Percentiles rank a stretch among this genome's conserved stretches.
Evolutionary conservation across 2,113 vertebrate species (phyloP).

Genomic region (Myotis brandtii): DNA sequence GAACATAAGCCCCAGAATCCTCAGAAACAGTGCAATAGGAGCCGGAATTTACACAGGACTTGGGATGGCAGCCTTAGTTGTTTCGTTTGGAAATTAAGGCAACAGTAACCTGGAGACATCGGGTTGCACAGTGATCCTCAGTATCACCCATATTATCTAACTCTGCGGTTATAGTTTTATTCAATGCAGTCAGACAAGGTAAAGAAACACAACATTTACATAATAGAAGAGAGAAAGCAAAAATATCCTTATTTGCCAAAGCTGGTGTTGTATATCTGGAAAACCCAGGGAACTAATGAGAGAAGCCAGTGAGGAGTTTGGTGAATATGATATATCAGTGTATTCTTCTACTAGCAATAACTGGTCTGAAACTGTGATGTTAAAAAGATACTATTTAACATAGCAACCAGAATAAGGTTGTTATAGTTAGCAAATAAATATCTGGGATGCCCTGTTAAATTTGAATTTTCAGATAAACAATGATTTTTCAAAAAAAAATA

Average conservation of each 20-base stretch:
- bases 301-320: neutral
- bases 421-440: constrained; percentile 29
- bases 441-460: neutral
- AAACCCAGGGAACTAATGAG: neutral
- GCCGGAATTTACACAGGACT: neutral
- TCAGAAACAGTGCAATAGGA: neutral
- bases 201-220: neutral
- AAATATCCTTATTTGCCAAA: neutral
- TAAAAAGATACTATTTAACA: neutral
- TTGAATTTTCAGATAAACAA: constrained; percentile 17
- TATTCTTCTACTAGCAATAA: neutral
- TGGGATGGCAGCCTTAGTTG: neutral
- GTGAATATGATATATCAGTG: neutral
- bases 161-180: neutral
- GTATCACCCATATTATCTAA: neutral
- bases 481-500: neutral
- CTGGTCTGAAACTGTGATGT: neutral
- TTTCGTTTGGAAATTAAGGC: constrained; percentile 27
- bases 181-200: neutral
- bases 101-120: neutral
- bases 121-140: neutral
- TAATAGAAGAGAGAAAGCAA: neutral
- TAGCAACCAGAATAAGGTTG: neutral
- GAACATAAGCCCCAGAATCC: neutral
- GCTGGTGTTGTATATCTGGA: neutral